A percentile compares a stretch with the other conserved stretches of the same genome.
Evolutionary conservation across 2,888 invertebrate species (phyloP).

Genomic region (Acanthosoma haemorrhoidale): DNA sequence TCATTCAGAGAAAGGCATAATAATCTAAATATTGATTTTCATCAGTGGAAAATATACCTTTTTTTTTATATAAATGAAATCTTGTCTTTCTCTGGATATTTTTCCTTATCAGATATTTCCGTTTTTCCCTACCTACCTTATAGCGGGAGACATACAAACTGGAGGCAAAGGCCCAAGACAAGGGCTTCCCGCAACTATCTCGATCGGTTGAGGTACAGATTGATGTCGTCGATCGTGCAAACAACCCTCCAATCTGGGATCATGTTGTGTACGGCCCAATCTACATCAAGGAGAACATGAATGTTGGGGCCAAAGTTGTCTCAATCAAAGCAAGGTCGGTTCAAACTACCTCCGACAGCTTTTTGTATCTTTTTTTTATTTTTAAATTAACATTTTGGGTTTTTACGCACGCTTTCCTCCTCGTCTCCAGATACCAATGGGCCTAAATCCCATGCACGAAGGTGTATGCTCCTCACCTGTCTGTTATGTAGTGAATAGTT

Average conservation of each 20-base stretch:
- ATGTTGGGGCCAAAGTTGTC: slow-evolving; percentile 95
- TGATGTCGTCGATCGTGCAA: slow-evolving; percentile 96
- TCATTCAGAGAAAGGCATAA: slow-evolving; percentile 4
- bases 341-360: slow-evolving; percentile 38
- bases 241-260: slow-evolving; percentile 97
- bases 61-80: background rate
- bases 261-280: slow-evolving; percentile 93
- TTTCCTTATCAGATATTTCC: background rate
- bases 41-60: background rate
- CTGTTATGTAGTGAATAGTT: slow-evolving; percentile 14
- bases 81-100: background rate
- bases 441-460: slow-evolving; percentile 24
- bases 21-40: background rate
- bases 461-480: slow-evolving; percentile 27
- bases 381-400: slow-evolving; percentile 35
- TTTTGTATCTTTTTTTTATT: slow-evolving; percentile 36
- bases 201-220: slow-evolving; percentile 97
- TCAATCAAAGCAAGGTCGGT: slow-evolving; percentile 98
- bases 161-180: slow-evolving; percentile 97
- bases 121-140: slow-evolving; percentile 14
- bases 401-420: slow-evolving; percentile 33
- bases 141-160: slow-evolving; percentile 97
- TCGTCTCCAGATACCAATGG: slow-evolving; percentile 26
- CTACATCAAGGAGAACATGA: slow-evolving; percentile 95
- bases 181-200: slow-evolving; percentile 90